Evolutionary conservation across 2,113 vertebrate species (phyloP).

Genomic region (Mesitornis unicolor): DNA sequence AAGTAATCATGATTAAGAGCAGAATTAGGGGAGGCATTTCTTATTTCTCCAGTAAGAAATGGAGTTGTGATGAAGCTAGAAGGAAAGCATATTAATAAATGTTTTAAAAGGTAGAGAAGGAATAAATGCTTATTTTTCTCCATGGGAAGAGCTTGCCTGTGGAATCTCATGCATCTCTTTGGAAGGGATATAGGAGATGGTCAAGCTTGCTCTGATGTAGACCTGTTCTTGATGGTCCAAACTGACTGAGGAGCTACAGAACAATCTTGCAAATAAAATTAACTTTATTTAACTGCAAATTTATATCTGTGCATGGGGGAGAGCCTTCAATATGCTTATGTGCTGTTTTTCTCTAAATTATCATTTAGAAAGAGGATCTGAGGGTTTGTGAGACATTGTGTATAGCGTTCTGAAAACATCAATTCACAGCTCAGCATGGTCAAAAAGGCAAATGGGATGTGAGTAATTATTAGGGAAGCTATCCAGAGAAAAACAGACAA

Average conservation of each 20-base stretch:
- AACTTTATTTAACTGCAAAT: not conserved
- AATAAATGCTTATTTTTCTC: not conserved
- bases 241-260: not conserved
- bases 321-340: not conserved
- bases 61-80: not conserved
- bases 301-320: not conserved
- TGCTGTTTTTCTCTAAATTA: not conserved
- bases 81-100: not conserved
- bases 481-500: not conserved
- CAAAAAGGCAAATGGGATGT: not conserved
- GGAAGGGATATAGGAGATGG: not conserved
- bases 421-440: not conserved
- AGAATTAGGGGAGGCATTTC: too few species aligned
- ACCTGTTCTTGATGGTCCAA: not conserved
- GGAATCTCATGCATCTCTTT: not conserved
- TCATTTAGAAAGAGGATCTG: not conserved
- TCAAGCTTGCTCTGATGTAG: not conserved
- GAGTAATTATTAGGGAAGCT: not conserved
- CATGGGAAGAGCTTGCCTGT: not conserved
- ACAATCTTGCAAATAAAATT: not conserved
- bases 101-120: not conserved
- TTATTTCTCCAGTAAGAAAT: not conserved
- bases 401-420: not conserved
- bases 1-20: not conserved
- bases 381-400: not conserved